Conservation (phyloP, 2,113 vertebrate species). For the Corythornis cristatus region DNA sequence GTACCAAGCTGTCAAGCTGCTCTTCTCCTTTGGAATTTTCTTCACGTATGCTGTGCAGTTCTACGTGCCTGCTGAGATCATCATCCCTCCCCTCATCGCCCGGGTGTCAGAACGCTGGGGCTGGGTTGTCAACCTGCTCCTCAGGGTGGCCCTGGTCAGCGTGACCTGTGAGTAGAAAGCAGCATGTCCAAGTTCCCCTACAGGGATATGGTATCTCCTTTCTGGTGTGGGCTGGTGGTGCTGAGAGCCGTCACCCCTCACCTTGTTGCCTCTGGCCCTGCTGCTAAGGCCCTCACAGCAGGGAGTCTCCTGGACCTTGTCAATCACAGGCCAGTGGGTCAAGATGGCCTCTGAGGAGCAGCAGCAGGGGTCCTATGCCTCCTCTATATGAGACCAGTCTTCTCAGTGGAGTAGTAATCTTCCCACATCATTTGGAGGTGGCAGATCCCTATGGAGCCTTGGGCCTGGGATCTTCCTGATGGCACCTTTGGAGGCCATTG, state of each 20-base stretch:
- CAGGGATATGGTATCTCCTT: neutral
- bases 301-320: neutral
- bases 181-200: neutral
- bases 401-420: neutral
- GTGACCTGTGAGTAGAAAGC: conserved; percentile 88
- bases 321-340: neutral
- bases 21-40: conserved; percentile 93
- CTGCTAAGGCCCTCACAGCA: neutral
- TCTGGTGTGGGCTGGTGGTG: neutral
- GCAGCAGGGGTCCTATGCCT: neutral
- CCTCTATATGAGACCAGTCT: neutral
- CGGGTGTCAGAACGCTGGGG: conserved; percentile 77
- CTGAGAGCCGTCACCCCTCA: accelerated
- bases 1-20: conserved; percentile 93
- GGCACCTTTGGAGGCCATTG: accelerated
- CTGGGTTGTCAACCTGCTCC: conserved; percentile 77
- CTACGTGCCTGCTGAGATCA: conserved; percentile 93
- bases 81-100: conserved; percentile 80
- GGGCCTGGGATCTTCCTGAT: neutral
- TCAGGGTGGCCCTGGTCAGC: conserved; percentile 82
- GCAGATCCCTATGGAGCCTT: neutral
- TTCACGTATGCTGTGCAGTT: conserved; percentile 96
- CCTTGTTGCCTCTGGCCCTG: neutral
- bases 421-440: neutral
- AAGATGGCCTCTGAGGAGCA: neutral